A percentile compares a stretch with the other conserved stretches of the same genome.
Conservation (phyloP, 53 echinoderm and acorn worm species). For the Patiria pectinifera region DNA sequence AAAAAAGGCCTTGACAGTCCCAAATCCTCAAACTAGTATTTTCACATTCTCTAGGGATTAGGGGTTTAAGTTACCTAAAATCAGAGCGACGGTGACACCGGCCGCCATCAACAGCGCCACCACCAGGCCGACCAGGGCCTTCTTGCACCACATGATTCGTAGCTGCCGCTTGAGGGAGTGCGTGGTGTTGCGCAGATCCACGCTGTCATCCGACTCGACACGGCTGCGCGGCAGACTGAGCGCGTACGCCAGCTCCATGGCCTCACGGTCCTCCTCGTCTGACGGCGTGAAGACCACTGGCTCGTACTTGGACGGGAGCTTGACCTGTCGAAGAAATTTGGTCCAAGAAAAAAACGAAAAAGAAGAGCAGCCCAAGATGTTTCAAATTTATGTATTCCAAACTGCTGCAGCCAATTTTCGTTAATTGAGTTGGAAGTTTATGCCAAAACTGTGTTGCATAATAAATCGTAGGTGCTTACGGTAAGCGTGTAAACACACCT, state of each 20-base stretch:
- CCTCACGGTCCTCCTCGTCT: neutral
- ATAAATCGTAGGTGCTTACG: too few relatives aligned
- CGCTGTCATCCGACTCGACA: neutral
- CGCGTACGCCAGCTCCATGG: conserved; percentile 6
- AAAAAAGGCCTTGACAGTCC: neutral
- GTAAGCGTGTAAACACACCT: too few relatives aligned
- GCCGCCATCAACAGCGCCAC: conserved; percentile 38
- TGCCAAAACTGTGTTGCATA: too few relatives aligned
- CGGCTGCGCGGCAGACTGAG: neutral
- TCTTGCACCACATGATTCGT: conserved; percentile 46
- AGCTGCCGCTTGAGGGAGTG: conserved; percentile 59
- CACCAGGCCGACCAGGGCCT: conserved; percentile 16
- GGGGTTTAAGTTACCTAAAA: conserved; percentile 22
- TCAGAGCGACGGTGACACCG: conserved; percentile 16
- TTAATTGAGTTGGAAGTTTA: too few relatives aligned
- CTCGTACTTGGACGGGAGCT: conserved; percentile 25
- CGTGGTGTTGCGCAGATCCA: conserved; percentile 47
- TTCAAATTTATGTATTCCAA: too few relatives aligned
- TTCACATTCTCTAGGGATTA: neutral
- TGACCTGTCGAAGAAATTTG: neutral
- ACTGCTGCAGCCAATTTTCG: too few relatives aligned
- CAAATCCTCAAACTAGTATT: neutral
- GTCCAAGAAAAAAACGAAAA: too few relatives aligned
- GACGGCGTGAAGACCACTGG: conserved; percentile 28
- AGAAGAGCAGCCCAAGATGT: too few relatives aligned